These are phyloP conservation scores for Clarias gariepinus DNA, from an alignment of 2,113 vertebrate genomes.

Conservation along the genomic window DNA sequence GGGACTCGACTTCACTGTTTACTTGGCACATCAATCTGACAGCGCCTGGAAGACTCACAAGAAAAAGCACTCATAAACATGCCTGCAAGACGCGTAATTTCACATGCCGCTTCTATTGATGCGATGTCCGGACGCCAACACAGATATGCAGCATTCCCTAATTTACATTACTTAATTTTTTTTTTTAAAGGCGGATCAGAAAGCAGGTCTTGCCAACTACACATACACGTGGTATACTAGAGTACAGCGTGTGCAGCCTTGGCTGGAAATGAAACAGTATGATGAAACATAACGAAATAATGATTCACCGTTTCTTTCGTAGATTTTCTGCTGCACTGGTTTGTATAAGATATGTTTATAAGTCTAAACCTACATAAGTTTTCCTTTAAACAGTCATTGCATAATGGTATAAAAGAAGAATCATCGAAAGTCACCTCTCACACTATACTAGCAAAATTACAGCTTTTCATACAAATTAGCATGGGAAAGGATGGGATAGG, in stretches of 20 bases:
- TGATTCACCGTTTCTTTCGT: not conserved
- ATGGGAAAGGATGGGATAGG: no score
- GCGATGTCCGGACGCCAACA: not conserved
- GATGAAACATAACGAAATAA: not conserved
- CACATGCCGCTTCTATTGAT: not conserved
- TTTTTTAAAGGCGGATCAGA: not conserved
- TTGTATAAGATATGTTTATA: no score
- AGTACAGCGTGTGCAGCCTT: not conserved
- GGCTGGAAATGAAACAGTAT: not conserved
- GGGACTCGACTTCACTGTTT: not conserved
- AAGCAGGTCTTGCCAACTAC: not conserved
- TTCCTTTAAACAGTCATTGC: no score
- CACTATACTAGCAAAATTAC: not conserved
- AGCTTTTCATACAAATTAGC: not conserved
- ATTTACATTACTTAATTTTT: not conserved
- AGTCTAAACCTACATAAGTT: no score
- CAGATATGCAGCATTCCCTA: not conserved
- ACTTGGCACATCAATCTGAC: conserved; percentile 10
- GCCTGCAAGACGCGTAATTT: not conserved
- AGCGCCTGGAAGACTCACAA: not conserved
- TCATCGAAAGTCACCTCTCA: not conserved
- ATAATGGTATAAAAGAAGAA: no score
- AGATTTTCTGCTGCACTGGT: not conserved
- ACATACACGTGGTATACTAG: not conserved
- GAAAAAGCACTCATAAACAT: conserved; percentile 7